Evolutionary conservation across 2,888 invertebrate species (phyloP), one percentile per base, ranked within the genome.

Genomic region (Agriopis marginaria): DNA sequence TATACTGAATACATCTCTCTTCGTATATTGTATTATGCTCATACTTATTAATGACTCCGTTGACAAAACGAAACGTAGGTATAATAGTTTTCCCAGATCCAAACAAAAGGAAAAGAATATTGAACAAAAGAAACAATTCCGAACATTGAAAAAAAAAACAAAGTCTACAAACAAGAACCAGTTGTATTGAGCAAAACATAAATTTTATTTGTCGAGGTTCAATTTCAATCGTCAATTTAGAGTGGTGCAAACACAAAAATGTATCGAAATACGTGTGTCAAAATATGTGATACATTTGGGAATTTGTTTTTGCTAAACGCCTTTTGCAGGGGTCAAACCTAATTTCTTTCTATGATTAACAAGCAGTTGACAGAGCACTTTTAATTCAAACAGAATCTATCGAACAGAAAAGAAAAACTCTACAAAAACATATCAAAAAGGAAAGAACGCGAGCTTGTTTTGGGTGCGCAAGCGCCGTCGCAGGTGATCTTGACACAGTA

Each of bases 401-500:
- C 50, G 8, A 39, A 42, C 11, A 11, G 11, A 56, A 23, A 23
- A 9, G 3, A 44, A 56, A 40, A 40, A 14, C 12, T 14, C 1
- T 42, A 45, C 44, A 53, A 45, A 56, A 49, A 42, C 7, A 56
- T 8, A 6, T 42, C 11, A 45, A 44, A 60, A 10, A n/a, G 8
- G 11, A 11, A 7, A 39, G 6, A 51, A 12, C 49, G 39, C 49
- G 10, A 9, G 50, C 42, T 50, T 62, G 77, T 75, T 83, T 82
- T 72, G 73, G 78, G 78, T 78, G 78, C 75, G 79, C 81, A 79
- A 78, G 77, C 80, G 79, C 79, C 82, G 42, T 9, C 42, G 14
- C n/a, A n/a, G 40, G 17, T 56, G 87, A 79, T 87, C 87, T 88
- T 89, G 88, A 88, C 89, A 88, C 79, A 77, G 79, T 81, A 72